Base-by-base conservation (phyloP, 1,140 invertebrate species). In the Anoplophora glabripennis region DNA sequence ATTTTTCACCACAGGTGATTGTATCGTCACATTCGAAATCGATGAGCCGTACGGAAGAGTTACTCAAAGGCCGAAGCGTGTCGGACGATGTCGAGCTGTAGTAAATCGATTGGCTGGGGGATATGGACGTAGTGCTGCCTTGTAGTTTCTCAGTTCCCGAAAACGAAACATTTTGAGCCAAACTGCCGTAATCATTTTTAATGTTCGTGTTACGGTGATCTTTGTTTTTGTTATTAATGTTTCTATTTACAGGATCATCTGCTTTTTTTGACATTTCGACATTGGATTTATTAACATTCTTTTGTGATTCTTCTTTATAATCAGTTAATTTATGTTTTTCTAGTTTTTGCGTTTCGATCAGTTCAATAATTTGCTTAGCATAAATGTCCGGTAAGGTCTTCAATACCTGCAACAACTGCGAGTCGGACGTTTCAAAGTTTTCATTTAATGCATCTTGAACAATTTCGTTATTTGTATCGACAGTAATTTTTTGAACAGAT, bases 291-390 rank as follows among this genome's bases (percentile, higher is more conserved):
- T n/a, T n/a, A 15, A 44, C n/a, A 14, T 44, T 3, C 10, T 44
- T 18, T 18, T 17, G 42, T 44, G 21, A 3, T n/a, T 44, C 28
- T 51, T 55, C 52, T 21, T 21, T 49, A 36, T 56, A 36, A 35
- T 64, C 48, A 9, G 54, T 28, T 36, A 60, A 53, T 8, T 59
- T 18, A 46, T 49, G 54, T 44, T 69, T 55, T 55, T 68, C 63
- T 15, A 41, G 9, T 28, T 57, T 51, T 59, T 78, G 77, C 46
- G 73, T 66, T 12, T 71, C 57, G 8, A 78, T 59, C 36, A 79
- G 42, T n/a, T 75, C 66, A 11, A 77, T 66, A 41, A 79, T 76
- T 36, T 75, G 69, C 58, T 74, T 69, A 0, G 72, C 66, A 62
- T 77, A 76, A 8, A 65, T 62, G 10, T 69, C 63, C n/a, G 75